A percentile compares a stretch with the other conserved stretches of the same genome.
These are phyloP conservation scores for Actias luna DNA, from an alignment of 2,888 invertebrate species.

Conservation along the genomic window DNA sequence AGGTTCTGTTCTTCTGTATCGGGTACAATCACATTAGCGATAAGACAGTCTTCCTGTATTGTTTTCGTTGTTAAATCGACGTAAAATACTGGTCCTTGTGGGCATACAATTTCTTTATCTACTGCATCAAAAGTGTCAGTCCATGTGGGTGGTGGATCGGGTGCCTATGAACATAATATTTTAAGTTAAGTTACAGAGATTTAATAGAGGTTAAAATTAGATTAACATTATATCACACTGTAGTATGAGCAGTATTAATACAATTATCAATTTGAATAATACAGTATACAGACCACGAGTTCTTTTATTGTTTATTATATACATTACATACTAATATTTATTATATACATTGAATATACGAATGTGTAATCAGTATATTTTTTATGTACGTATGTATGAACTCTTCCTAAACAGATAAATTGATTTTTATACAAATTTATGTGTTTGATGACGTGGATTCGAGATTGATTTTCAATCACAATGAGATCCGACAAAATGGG, in stretches of 20 bases:
- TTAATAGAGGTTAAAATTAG: background rate
- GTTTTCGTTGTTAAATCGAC: background rate
- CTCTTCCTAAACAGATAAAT: no score
- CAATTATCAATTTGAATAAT: no score
- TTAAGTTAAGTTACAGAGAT: background rate
- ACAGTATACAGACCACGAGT: no score
- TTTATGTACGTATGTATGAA: no score
- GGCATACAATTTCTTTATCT: slow-evolving; percentile 24
- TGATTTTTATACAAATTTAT: no score
- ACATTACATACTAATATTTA: no score
- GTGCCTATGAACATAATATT: slow-evolving; percentile 26
- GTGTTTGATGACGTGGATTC: no score
- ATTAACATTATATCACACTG: background rate
- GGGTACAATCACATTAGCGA: slow-evolving; percentile 39
- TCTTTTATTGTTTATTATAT: no score
- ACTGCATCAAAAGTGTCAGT: slow-evolving; percentile 29
- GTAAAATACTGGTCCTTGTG: slow-evolving; percentile 16
- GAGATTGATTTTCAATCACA: no score
- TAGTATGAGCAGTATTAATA: background rate
- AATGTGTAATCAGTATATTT: no score
- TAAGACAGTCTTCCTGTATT: slow-evolving; percentile 33
- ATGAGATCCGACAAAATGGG: no score
- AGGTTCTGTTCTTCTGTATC: slow-evolving; percentile 34
- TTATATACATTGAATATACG: no score
- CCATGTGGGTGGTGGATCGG: slow-evolving; percentile 32